Percentiles rank a stretch among this genome's conserved stretches.
These are phyloP conservation scores for Cliona cf. orientalis DNA, from an alignment of 37 sponge, comb jelly and placozoan species.

Conservation along the genomic window DNA sequence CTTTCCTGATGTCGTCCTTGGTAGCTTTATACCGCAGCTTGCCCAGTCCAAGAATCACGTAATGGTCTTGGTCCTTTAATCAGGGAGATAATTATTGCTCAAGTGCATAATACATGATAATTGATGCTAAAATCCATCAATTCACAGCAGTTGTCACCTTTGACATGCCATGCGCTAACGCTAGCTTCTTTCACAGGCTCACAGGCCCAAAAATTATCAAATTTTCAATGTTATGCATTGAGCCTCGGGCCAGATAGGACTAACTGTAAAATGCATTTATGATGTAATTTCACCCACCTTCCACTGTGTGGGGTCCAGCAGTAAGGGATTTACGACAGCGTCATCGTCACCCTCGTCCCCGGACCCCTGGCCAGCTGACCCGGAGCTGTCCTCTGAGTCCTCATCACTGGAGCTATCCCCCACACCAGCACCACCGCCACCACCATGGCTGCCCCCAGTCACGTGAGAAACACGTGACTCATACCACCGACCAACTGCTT, in stretches of 20 bases:
- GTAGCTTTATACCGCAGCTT: conserved; percentile 74
- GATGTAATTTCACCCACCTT: conserved; percentile 50
- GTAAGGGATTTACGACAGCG: conserved; percentile 36
- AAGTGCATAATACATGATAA: no score
- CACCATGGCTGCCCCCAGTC: conserved; percentile 11
- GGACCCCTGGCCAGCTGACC: conserved; percentile 4
- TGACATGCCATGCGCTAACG: no score
- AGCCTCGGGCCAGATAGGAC: no score
- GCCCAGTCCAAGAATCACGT: conserved; percentile 85
- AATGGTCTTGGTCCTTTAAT: conserved; percentile 95
- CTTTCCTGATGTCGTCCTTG: conserved; percentile 88
- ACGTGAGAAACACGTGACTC: conserved; percentile 16
- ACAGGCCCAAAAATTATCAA: no score
- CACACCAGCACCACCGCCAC: background rate
- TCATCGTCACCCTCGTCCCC: conserved; percentile 18
- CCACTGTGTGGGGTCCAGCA: conserved; percentile 77
- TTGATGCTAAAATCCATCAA: no score
- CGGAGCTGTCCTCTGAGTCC: background rate
- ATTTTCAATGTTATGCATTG: no score
- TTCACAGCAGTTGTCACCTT: no score
- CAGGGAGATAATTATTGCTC: background rate
- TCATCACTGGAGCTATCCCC: background rate
- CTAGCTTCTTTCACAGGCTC: no score
- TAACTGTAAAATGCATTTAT: no score
- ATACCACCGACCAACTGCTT: conserved; percentile 34